Evolutionary conservation across 1,140 invertebrate genomes (phyloP).

Genomic region (Drosophila eugracilis): DNA sequence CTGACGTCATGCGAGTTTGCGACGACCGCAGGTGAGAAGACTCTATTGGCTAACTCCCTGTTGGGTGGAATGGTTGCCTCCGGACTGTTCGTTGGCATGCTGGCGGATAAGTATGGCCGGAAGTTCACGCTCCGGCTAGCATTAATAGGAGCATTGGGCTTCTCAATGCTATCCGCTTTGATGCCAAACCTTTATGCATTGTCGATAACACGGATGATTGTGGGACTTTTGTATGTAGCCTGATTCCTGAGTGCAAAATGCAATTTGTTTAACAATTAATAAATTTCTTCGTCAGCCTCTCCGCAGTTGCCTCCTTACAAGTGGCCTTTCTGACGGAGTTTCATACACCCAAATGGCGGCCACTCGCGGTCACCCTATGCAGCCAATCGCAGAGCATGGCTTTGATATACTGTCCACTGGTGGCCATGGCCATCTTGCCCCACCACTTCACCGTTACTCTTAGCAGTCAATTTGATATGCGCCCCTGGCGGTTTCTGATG

Average conservation of each 20-base stretch:
- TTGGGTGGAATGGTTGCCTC: constrained; percentile 16
- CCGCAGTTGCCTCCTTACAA: constrained; percentile 4
- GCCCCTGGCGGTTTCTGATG: constrained; percentile 21
- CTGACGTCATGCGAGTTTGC: constrained; percentile 19
- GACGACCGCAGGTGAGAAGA: not conserved
- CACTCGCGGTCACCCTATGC: not conserved
- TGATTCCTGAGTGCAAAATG: not conserved
- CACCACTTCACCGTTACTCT: not conserved
- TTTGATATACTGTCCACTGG: constrained; percentile 12
- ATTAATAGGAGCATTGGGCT: not conserved
- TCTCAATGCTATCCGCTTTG: not conserved
- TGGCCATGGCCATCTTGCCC: constrained; percentile 6
- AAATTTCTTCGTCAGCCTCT: not conserved
- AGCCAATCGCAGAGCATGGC: not conserved
- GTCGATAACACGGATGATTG: not conserved
- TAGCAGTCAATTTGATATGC: not conserved
- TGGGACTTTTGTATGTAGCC: constrained; percentile 26
- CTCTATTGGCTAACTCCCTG: constrained; percentile 1
- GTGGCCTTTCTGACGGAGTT: constrained; percentile 25
- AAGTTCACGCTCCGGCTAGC: not conserved
- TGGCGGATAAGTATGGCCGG: constrained; percentile 22
- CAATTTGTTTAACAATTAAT: not conserved
- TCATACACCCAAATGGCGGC: constrained; percentile 1
- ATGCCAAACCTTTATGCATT: constrained; percentile 31
- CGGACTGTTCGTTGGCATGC: constrained; percentile 23